Conservation (phyloP, 2,113 vertebrate genomes). For the Pandion haliaetus region DNA sequence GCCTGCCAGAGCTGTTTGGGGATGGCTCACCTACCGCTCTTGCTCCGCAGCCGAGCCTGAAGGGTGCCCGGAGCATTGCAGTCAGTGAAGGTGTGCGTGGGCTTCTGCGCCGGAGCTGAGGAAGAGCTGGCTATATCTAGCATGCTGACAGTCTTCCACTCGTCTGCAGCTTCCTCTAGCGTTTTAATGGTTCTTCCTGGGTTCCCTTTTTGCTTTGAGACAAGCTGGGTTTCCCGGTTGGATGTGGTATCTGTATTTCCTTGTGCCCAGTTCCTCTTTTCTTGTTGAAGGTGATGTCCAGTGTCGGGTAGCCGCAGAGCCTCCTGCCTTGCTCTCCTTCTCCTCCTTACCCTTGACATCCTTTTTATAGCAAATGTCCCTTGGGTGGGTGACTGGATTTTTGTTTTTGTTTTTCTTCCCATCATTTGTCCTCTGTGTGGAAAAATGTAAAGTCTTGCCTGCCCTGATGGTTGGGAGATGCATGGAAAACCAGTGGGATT, state of each 20-base stretch:
- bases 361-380: background rate
- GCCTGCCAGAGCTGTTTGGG: background rate
- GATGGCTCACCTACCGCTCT: background rate
- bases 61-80: accelerated
- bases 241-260: background rate
- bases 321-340: background rate
- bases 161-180: background rate
- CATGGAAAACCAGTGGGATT: background rate
- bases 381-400: background rate
- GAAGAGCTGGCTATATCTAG: background rate
- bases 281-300: background rate
- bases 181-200: background rate
- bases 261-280: background rate
- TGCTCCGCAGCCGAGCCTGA: accelerated
- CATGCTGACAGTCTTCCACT: background rate
- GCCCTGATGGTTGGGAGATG: background rate
- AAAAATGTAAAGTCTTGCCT: background rate
- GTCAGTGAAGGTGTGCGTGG: background rate
- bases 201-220: background rate
- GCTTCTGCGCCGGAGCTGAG: background rate
- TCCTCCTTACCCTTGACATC: background rate
- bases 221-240: background rate
- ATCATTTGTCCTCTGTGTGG: background rate
- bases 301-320: background rate
- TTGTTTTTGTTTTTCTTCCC: background rate